Base-by-base conservation (phyloP, 2,797 vertebrate species). In the Acanthopagrus latus region DNA sequence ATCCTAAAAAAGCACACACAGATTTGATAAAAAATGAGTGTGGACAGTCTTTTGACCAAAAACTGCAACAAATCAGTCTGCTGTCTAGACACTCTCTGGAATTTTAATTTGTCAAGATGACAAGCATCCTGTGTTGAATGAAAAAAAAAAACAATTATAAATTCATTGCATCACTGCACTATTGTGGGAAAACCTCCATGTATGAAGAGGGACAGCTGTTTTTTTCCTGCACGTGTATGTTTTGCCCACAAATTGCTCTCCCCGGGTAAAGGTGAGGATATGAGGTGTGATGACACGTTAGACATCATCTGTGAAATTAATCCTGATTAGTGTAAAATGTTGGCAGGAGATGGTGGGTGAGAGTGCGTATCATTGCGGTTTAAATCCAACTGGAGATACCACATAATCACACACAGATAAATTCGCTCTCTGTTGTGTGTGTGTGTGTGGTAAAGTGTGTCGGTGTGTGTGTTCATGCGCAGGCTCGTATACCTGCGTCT, bases 11-110 rank as follows among this genome's bases (percentile, higher is more conserved):
- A 71, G 64, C 10, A 1, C 8, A 44, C 17, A 48, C 3, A 10
- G n/a, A 38, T 14, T 2, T 50, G 9, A 29, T 27, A 3, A 55
- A 51, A n/a, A 44, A 44, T 17, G 51, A 38, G 10, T 50, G 38
- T n/a, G 16, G 46, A 27, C 25, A 41, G 0, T 38, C 55, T 64
- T 71, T 5, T 66, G 55, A 78, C 70, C n/a, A 21, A 55, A 60
- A 78, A 50, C 7, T 29, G 41, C 50, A 38, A 58, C 25, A 41
- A 66, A 73, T 44, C 21, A 6, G 12, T 44, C 25, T 64, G 55
- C 20, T 21, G 62, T 83, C 63, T 48, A 44, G 69, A 62, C 50
- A 43, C 74, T 64, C 66, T 80, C 14, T 76, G 29, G 47, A 65
- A 71, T 62, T 71, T 62, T 51, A 50, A 56, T 81, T 33, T 29